A percentile compares a stretch with the other conserved stretches of the same genome.
These are phyloP conservation scores for Gallirallus australis DNA, from an alignment of 2,797 vertebrate species.

Conservation along the genomic window DNA sequence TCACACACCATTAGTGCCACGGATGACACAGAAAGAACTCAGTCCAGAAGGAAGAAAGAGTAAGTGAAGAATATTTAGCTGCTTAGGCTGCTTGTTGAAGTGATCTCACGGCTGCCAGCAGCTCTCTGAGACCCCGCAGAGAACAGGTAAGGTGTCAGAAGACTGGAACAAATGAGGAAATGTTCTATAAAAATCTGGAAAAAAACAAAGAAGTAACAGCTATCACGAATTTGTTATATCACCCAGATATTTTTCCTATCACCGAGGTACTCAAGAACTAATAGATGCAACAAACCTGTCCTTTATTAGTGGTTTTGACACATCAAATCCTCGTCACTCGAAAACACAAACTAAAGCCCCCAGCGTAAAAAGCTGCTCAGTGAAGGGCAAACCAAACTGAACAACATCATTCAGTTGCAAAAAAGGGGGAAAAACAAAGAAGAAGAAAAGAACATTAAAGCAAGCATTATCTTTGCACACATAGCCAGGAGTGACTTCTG, in stretches of 20 bases:
- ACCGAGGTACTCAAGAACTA: neutral
- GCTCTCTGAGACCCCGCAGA: neutral
- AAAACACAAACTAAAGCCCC: neutral
- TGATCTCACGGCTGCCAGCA: neutral
- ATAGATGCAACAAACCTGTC: neutral
- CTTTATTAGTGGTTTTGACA: neutral
- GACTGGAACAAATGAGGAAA: neutral
- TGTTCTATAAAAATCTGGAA: neutral
- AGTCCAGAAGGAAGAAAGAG: neutral
- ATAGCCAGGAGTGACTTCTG: neutral
- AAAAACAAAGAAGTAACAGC: neutral
- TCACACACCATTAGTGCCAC: neutral
- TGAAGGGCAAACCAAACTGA: neutral
- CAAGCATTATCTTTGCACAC: rapidly evolving
- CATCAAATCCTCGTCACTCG: neutral
- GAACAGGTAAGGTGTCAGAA: neutral
- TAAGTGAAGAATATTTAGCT: neutral
- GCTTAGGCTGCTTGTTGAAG: neutral
- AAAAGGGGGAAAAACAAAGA: neutral
- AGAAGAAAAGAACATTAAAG: neutral
- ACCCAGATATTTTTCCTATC: neutral
- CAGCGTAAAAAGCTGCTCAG: neutral
- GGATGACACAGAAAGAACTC: neutral
- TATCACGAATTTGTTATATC: neutral
- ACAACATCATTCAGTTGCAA: neutral